phyloP scores from a whole-genome alignment of 2,113 vertebrate species.

The Mugil cephalus region DNA sequence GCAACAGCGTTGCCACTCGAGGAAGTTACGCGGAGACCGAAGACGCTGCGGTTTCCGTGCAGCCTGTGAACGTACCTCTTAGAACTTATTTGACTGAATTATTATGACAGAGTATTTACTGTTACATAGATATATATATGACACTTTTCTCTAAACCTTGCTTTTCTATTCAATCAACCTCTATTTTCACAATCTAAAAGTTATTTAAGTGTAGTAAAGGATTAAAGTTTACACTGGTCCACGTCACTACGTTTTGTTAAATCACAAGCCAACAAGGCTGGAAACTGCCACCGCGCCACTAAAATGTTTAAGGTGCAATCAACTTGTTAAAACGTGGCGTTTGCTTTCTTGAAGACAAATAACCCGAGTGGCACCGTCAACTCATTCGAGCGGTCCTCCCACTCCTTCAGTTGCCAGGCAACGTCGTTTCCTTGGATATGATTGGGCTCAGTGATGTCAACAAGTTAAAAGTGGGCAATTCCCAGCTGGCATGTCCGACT shows the following conservation, averaged over 20 bases:
- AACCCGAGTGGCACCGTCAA: background rate
- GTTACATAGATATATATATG: background rate
- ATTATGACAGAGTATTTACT: constrained; percentile 25
- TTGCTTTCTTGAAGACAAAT: too few species aligned
- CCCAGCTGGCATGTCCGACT: constrained; percentile 29
- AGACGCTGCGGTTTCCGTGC: constrained; percentile 39
- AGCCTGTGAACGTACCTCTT: constrained; percentile 37
- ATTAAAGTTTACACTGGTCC: too few species aligned
- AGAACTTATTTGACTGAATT: constrained; percentile 36
- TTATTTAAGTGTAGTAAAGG: too few species aligned
- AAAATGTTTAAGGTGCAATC: too few species aligned
- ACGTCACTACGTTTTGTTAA: too few species aligned
- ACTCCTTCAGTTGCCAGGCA: constrained; percentile 35
- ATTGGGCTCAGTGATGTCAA: constrained; percentile 21
- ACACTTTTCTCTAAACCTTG: too few species aligned
- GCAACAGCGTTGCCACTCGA: constrained; percentile 26
- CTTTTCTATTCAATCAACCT: too few species aligned
- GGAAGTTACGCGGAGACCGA: constrained; percentile 35
- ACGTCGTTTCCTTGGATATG: constrained; percentile 24
- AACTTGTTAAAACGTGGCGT: too few species aligned
- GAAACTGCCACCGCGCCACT: too few species aligned
- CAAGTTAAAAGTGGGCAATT: constrained; percentile 35
- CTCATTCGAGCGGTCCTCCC: background rate
- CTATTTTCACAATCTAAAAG: too few species aligned
- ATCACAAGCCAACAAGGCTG: too few species aligned